phyloP scores from a whole-genome alignment of 2,888 invertebrate species.

The Lysandra coridon region DNA sequence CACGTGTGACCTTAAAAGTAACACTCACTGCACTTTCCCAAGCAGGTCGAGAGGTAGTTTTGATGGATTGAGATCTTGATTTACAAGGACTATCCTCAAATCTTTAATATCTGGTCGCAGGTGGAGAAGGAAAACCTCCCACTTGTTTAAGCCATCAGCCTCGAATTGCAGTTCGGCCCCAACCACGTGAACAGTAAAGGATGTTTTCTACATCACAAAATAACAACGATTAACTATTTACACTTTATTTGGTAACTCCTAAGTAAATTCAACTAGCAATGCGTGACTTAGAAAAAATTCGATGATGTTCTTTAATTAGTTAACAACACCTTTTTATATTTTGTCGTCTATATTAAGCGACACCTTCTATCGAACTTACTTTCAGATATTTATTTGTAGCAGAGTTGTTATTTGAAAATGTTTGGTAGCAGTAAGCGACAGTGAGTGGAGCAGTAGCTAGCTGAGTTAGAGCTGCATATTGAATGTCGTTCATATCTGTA shows the following conservation, averaged over 20 bases:
- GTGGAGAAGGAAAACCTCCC: slow-evolving; percentile 86
- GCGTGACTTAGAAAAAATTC: not conserved
- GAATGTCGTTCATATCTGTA: slow-evolving; percentile 78
- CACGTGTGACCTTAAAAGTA: not conserved
- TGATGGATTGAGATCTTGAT: slow-evolving; percentile 82
- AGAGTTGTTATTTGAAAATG: slow-evolving; percentile 48
- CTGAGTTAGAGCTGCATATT: slow-evolving; percentile 83
- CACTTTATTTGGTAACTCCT: not conserved
- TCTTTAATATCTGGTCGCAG: slow-evolving; percentile 78
- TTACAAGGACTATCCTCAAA: slow-evolving; percentile 82
- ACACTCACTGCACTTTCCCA: slow-evolving; percentile 74
- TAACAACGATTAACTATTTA: not conserved
- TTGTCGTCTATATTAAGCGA: not conserved
- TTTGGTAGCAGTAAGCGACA: slow-evolving; percentile 78
- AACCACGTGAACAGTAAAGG: slow-evolving; percentile 75
- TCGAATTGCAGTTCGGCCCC: slow-evolving; percentile 88
- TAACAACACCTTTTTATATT: not conserved
- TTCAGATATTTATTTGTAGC: slow-evolving; percentile 53
- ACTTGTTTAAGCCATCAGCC: slow-evolving; percentile 83
- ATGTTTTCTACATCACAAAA: slow-evolving; percentile 50
- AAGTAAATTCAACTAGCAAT: not conserved
- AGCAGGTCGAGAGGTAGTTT: slow-evolving; percentile 80
- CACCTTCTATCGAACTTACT: slow-evolving; percentile 46
- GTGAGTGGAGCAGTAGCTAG: slow-evolving; percentile 84
- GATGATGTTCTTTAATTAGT: not conserved